Evolutionary conservation across 2,888 invertebrate genomes (phyloP), one percentile per base, ranked within the genome.

Genomic region (Helicoverpa assulta): DNA sequence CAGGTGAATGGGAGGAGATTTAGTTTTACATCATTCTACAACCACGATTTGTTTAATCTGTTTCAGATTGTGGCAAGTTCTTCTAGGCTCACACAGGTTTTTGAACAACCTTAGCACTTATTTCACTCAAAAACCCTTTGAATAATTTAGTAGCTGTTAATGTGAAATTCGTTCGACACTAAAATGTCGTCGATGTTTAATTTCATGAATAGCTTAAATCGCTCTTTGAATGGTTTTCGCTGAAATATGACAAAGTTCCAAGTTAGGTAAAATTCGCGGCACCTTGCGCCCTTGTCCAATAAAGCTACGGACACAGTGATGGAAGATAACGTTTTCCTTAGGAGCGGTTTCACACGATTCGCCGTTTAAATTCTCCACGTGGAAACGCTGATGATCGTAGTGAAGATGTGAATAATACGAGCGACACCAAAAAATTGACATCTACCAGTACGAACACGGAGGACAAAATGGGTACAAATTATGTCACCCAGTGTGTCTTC

Each of bases 191-290:
- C 60, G 54, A 62, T 69, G 55, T 70, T 79, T 70, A 58, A 58
- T 73, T 73, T 56, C 65, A 33, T 66, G 73, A 80, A 81, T 74
- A 78, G 69, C 80, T 76, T 76, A 82, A 82, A 84, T 82, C 76
- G 69, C 60, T 78, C 62, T 78, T 76, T 73, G 64, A 83, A 82
- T 55, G 68, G 61, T 73, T 76, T 73, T 58, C 67, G 71, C 73
- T 75, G 74, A 81, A 80, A 83, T 80, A 78, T 78, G 78, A 85
- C 76, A 83, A 85, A 80, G 73, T 85, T 76, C 53, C 29, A 62
- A 78, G 70, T 76, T 81, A 73, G 72, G 76, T 76, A 75, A 80
- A 82, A 76, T 70, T 76, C 70, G 59, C 62, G 61, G 54, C 84
- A 81, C 76, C 78, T 85, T 78, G 80, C 67, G 73, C 75, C 67